phyloP scores from a whole-genome alignment of 2,113 vertebrate genomes.

The Silurus glanis region DNA sequence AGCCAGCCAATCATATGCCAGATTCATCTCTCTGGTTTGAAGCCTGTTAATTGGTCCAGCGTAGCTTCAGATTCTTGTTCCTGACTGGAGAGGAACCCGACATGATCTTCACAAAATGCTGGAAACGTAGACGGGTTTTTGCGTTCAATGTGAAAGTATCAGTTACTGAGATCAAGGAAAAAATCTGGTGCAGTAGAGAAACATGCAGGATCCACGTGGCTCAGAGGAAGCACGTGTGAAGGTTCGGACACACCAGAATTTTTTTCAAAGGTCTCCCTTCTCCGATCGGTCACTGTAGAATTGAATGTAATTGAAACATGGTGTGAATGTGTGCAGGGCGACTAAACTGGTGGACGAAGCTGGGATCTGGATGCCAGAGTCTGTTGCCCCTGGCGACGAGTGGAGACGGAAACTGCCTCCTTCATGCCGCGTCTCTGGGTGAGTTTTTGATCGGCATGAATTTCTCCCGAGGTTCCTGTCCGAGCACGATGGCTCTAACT shows the following conservation, averaged over 20 bases:
- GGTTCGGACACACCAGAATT: too few relatives aligned
- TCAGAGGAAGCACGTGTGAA: neutral
- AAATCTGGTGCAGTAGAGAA: too few relatives aligned
- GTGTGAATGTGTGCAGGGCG: slow-evolving; percentile 75
- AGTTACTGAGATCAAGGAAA: too few relatives aligned
- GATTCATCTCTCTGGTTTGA: too few relatives aligned
- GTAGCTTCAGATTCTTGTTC: too few relatives aligned
- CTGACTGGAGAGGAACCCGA: too few relatives aligned
- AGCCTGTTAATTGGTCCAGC: too few relatives aligned
- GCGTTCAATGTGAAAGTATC: neutral
- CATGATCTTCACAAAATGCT: neutral
- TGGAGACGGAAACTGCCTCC: slow-evolving; percentile 92
- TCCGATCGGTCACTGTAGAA: neutral
- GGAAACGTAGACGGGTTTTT: neutral
- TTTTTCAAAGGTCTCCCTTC: neutral
- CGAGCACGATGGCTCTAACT: neutral
- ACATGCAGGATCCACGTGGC: too few relatives aligned
- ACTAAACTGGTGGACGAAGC: slow-evolving; percentile 93
- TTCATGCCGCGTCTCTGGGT: slow-evolving; percentile 95
- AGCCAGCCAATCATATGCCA: neutral
- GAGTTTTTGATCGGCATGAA: slow-evolving; percentile 48
- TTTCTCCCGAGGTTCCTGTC: neutral
- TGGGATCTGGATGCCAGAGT: slow-evolving; percentile 87
- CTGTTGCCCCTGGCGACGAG: slow-evolving; percentile 93
- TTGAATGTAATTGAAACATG: neutral